These are phyloP conservation scores for Psilopogon haemacephalus DNA, from an alignment of 2,113 vertebrate genomes.

Conservation along the genomic window DNA sequence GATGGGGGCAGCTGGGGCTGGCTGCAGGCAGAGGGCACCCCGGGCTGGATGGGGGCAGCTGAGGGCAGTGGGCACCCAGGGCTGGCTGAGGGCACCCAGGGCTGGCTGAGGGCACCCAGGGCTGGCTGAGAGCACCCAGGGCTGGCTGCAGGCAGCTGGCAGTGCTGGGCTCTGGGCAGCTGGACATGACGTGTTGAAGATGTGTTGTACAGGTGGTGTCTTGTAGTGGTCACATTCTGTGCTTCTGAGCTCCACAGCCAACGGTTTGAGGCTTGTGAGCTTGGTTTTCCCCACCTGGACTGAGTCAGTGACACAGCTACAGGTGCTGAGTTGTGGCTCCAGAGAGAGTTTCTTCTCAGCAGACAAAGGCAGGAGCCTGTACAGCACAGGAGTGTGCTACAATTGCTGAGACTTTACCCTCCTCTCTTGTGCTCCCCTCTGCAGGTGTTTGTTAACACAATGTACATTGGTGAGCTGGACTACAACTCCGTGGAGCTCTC, in stretches of 20 bases:
- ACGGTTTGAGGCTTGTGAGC: neutral
- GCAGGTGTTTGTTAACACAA: slow-evolving; percentile 90
- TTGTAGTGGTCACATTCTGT: too few species aligned
- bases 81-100: neutral
- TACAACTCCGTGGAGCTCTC: slow-evolving; percentile 75
- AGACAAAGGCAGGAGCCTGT: neutral
- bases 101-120: neutral
- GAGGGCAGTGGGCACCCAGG: too few species aligned
- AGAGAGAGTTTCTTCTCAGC: neutral
- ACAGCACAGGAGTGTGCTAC: fast-evolving
- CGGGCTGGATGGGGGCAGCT: too few species aligned
- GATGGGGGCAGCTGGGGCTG: too few species aligned
- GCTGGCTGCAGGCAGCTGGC: neutral
- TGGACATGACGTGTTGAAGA: too few species aligned
- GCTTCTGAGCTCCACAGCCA: too few species aligned
- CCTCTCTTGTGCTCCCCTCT: slow-evolving; percentile 8
- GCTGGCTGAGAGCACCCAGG: neutral
- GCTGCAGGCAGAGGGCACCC: neutral
- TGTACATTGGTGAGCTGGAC: slow-evolving; percentile 87
- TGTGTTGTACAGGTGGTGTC: too few species aligned
- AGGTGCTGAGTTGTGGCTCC: neutral
- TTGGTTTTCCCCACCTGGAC: neutral
- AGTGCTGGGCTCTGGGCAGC: neutral
- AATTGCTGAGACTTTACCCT: neutral
- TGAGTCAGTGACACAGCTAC: neutral